These are phyloP conservation scores for Poecilia velifera DNA, from an alignment of 2,797 vertebrate genomes.

Conservation along the genomic window DNA sequence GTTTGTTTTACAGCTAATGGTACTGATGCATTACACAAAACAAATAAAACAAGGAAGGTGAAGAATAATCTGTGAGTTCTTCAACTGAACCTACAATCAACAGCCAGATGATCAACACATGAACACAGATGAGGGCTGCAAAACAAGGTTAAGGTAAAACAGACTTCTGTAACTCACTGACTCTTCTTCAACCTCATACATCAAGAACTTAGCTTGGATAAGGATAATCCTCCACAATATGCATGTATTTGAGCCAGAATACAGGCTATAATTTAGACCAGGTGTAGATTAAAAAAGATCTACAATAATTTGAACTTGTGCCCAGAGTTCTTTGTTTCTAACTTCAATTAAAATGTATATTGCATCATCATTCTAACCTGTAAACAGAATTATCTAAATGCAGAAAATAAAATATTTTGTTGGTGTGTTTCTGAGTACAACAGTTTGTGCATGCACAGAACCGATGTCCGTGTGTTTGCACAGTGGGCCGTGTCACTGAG, in stretches of 20 bases:
- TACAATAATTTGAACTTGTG: not conserved
- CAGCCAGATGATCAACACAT: not conserved
- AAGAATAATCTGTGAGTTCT: not conserved
- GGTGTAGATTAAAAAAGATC: not conserved
- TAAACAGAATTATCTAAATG: not conserved
- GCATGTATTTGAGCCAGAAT: not conserved
- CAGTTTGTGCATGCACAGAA: slow-evolving; percentile 13
- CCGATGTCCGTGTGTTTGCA: slow-evolving; percentile 25
- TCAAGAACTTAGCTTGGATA: too few species aligned
- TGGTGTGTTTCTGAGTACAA: not conserved
- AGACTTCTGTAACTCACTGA: not conserved
- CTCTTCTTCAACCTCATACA: too few species aligned
- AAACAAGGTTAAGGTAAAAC: not conserved
- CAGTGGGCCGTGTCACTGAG: slow-evolving; percentile 36
- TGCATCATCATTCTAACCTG: not conserved
- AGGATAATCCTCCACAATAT: too few species aligned
- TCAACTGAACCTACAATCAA: not conserved
- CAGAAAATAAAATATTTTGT: not conserved
- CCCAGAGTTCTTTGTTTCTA: not conserved
- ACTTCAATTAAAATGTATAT: not conserved
- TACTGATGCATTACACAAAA: not conserved
- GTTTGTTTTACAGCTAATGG: not conserved
- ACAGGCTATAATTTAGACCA: not conserved
- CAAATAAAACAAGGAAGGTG: not conserved
- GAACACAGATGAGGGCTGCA: not conserved